These are phyloP conservation scores for Sorex araneus DNA, from an alignment of 2,113 vertebrate genomes.

Conservation along the genomic window DNA sequence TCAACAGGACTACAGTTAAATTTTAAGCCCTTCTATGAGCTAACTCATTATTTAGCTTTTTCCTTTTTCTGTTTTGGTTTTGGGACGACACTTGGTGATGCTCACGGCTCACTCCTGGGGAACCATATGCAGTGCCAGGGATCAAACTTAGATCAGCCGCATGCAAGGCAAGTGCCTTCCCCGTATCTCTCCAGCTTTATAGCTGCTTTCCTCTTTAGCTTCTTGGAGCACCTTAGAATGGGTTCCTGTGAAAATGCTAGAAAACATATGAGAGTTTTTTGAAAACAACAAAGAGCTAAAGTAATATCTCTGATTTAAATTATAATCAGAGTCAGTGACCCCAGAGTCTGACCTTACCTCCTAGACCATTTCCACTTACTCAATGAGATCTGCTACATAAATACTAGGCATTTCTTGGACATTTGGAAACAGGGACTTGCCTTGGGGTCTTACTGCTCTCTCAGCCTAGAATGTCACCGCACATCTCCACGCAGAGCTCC, in stretches of 20 bases:
- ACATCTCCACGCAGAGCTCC: no score
- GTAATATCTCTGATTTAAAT: neutral
- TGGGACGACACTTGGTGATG: no score
- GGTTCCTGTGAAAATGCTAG: neutral
- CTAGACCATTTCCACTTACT: neutral
- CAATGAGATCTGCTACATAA: neutral
- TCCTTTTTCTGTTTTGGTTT: neutral
- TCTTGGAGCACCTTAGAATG: neutral
- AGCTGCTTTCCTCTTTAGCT: neutral
- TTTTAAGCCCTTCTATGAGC: neutral
- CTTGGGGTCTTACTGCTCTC: neutral
- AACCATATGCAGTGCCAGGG: no score
- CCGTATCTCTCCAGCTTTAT: no score
- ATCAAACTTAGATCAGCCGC: no score
- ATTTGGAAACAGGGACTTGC: neutral
- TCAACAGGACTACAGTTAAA: slow-evolving; percentile 53
- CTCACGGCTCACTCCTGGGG: no score
- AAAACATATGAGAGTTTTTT: neutral
- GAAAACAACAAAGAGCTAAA: slow-evolving; percentile 4
- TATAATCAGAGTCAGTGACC: neutral
- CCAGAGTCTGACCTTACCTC: neutral
- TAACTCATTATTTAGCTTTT: neutral
- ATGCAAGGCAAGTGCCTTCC: no score
- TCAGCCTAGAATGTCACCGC: neutral
- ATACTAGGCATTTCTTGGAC: neutral